Evolutionary conservation across 2,888 invertebrate genomes (phyloP).

Genomic region (Hyalella azteca): DNA sequence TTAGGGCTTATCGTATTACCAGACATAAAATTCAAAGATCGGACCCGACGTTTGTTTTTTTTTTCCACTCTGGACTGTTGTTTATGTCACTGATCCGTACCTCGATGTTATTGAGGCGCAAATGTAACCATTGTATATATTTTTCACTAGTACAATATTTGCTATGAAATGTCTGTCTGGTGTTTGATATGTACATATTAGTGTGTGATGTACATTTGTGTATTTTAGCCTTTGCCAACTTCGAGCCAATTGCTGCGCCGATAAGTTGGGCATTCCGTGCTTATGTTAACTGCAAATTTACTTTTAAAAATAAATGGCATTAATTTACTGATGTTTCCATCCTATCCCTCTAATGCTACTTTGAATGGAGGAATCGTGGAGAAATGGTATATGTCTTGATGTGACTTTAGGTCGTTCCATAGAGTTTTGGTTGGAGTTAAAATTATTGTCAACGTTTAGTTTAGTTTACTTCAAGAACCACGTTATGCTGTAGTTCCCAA

Average conservation of each 20-base stretch:
- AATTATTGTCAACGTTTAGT: too few relatives aligned
- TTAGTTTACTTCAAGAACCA: too few relatives aligned
- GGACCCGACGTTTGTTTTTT: background rate
- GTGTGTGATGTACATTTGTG: background rate
- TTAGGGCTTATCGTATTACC: too few relatives aligned
- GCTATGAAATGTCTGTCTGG: background rate
- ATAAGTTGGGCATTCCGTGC: background rate
- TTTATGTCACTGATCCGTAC: background rate
- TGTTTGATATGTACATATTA: background rate
- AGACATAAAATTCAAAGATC: background rate
- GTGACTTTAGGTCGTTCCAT: too few relatives aligned
- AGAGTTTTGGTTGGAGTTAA: too few relatives aligned
- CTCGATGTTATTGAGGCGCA: background rate
- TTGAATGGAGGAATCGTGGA: too few relatives aligned
- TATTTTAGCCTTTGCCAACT: constrained; percentile 26
- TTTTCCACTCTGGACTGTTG: background rate
- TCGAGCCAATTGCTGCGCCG: background rate
- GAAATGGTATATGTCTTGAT: too few relatives aligned
- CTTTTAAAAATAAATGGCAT: constrained; percentile 18
- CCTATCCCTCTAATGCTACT: too few relatives aligned
- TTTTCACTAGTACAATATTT: background rate
- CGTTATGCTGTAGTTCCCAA: too few relatives aligned
- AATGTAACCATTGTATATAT: background rate
- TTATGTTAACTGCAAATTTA: background rate
- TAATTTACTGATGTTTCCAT: background rate